Conservation (phyloP, 2,797 vertebrate species). For the Mus spretus region DNA sequence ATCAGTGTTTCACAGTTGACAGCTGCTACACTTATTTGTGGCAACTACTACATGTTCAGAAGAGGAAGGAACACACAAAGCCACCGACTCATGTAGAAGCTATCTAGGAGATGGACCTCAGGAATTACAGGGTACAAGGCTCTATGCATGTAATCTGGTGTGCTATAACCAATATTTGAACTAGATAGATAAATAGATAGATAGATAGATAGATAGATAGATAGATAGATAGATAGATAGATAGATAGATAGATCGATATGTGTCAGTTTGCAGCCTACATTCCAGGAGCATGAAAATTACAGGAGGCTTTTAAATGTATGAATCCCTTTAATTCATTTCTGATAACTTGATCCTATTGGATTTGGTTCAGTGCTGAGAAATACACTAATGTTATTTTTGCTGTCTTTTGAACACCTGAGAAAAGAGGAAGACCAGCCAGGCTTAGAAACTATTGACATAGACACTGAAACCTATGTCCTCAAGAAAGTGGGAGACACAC, state of each 20-base stretch:
- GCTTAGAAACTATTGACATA: neutral
- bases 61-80: neutral
- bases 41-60: neutral
- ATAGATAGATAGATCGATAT: too few relatives aligned
- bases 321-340: neutral
- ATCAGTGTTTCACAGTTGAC: constrained; percentile 18
- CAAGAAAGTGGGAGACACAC: neutral
- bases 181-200: too few relatives aligned
- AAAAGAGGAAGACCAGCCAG: constrained; percentile 16
- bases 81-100: neutral
- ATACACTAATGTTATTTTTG: neutral
- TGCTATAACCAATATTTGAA: neutral
- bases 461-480: neutral
- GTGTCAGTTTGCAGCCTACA: neutral
- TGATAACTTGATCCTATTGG: neutral
- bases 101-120: neutral
- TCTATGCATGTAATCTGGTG: neutral
- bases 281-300: neutral
- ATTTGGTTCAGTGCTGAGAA: neutral
- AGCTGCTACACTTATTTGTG: neutral
- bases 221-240: too few relatives aligned
- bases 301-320: neutral
- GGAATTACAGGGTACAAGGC: neutral
- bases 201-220: too few relatives aligned
- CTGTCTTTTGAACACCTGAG: neutral